Percentiles rank a stretch among this genome's conserved stretches.
Conservation (phyloP, 2,113 vertebrate genomes). For the Paraplagusia blochii region DNA sequence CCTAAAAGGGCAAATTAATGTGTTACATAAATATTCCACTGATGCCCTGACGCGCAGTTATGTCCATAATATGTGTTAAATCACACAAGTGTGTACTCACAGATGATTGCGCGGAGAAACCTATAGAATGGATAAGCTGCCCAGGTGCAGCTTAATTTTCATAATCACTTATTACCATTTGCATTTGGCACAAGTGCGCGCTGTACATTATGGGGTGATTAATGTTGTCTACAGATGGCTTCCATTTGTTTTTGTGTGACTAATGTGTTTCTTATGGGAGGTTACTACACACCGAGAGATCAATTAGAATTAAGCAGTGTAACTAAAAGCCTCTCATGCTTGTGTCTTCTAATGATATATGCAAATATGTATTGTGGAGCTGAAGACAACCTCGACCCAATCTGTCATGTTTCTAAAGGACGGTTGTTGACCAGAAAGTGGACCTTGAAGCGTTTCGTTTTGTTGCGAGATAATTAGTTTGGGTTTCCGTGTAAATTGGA, state of each 20-base stretch:
- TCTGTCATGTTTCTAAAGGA: background rate
- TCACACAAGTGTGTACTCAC: constrained; percentile 8
- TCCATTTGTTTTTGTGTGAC: constrained; percentile 26
- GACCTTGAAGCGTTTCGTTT: no score
- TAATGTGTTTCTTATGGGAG: constrained; percentile 21
- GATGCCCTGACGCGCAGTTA: constrained; percentile 34
- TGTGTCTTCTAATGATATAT: background rate
- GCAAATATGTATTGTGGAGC: background rate
- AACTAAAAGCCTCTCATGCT: constrained; percentile 20
- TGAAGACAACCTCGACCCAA: background rate
- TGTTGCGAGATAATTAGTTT: no score
- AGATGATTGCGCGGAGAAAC: constrained; percentile 2
- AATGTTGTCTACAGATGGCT: constrained; percentile 17
- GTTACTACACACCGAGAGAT: constrained; percentile 13
- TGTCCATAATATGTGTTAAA: constrained; percentile 15
- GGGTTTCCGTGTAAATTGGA: no score
- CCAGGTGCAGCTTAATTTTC: constrained; percentile 3
- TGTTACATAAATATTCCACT: constrained; percentile 53
- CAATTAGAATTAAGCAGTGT: constrained; percentile 8
- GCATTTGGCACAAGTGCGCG: constrained; percentile 11
- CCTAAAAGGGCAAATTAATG: constrained; percentile 47
- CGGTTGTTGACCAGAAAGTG: background rate
- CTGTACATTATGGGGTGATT: background rate
- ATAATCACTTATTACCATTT: constrained; percentile 18
- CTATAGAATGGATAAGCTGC: constrained; percentile 5